Base-by-base conservation (phyloP, 37 sponge, comb jelly and placozoan genomes). In the Theonella swinhoei region DNA sequence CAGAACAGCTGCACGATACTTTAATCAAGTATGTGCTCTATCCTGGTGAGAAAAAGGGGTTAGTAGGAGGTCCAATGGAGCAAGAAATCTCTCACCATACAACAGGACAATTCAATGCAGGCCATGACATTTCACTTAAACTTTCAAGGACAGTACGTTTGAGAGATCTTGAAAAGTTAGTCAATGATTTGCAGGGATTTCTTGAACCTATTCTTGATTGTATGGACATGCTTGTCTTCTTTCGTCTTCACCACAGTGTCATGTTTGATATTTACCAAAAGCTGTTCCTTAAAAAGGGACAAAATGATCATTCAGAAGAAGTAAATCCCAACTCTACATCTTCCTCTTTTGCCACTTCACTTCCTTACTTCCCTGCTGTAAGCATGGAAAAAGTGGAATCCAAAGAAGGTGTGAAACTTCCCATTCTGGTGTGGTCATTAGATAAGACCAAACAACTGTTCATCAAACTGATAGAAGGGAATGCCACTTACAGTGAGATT, bases 201-300 rank as follows among this genome's bases (percentile, higher is more conserved):
- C 85, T 81, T 11, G 36, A 74, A 25, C 74, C 85, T 60, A 29
- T 89, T 4, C 2, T 79, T 24, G 61, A 73, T 26, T 68, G 59
- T 26, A 35, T 89, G 37, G 80, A 79, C 31, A 78, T 84, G 68
- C 77, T 89, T 14, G 80, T 90, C 29, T 93, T 93, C 78, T 81
- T 83, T 80, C 74, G 86, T 47, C 84, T 83, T 1, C 71, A 86
- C 67, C 24, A 80, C 4, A 89, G 94, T 75, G 87, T 65, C 36
- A 83, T 93, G 40, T 93, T 93, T 80, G 83, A 83, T 39, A 81
- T 75, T 37, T 89, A 93, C 63, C 81, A 89, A 4, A 60, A 63
- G 29, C 37, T 65, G 8, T 42, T 75, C 65, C 36, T 92, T 20
- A 54, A 39, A 2, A 42, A 86, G 54, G 65, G 65, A 43, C 11